Evolutionary conservation across 2,888 invertebrate species (phyloP).

Genomic region (Protophormia terraenovae): DNA sequence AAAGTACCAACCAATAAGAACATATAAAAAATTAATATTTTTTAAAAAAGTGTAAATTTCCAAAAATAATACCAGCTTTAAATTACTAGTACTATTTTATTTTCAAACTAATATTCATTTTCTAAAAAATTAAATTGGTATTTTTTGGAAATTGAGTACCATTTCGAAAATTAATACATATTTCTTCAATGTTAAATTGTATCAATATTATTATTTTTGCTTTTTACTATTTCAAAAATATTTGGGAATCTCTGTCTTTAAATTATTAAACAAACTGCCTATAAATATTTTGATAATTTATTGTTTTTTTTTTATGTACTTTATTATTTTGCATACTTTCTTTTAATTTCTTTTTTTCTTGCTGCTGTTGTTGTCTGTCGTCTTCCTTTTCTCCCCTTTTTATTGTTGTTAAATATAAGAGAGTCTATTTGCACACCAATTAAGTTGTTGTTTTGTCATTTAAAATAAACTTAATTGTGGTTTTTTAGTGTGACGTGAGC

Average conservation of each 20-base stretch:
- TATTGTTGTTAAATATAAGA: background rate
- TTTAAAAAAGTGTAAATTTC: no score
- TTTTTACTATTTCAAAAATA: background rate
- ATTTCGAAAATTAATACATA: no score
- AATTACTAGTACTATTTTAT: no score
- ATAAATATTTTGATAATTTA: slow-evolving; percentile 9
- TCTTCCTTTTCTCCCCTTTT: background rate
- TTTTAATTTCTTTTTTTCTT: background rate
- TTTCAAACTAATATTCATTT: no score
- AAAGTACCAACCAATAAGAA: no score
- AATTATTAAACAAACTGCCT: background rate
- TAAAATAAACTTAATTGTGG: slow-evolving; percentile 47
- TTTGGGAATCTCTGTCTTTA: background rate
- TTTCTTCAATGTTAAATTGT: no score
- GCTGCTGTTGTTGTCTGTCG: background rate
- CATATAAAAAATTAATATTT: no score
- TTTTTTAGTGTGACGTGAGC: slow-evolving; percentile 50
- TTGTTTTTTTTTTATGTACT: background rate
- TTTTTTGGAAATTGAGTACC: no score
- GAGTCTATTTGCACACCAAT: slow-evolving; percentile 14
- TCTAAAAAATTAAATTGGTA: no score
- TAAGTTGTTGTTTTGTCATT: slow-evolving; percentile 56
- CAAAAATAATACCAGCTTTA: no score
- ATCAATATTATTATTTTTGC: background rate
- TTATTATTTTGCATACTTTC: slow-evolving; percentile 37